Evolutionary conservation across 2,888 invertebrate species (phyloP), one percentile per base, ranked within the genome.

Genomic region (Melikaiella ostensackeni): DNA sequence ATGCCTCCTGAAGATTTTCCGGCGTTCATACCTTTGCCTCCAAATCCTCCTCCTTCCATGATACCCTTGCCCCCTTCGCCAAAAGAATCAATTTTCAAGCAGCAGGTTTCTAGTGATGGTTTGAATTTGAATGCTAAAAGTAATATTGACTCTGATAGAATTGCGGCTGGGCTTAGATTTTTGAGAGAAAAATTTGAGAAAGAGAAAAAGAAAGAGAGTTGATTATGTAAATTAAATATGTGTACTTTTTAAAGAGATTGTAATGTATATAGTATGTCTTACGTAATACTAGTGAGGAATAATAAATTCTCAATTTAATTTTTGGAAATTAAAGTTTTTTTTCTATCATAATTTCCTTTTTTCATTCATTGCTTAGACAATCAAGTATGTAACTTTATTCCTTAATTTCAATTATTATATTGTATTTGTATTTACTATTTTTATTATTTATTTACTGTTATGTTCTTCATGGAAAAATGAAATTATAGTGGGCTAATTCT

Each of bases 141-240:
- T 33, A 27, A 50, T 77, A 84, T 88, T 75, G 81, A 89, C 35
- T 83, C 86, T 64, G 83, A 86, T 21, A 86, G 77, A 16, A 88
- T 89, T 46, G 77, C 81, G 33, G 89, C 88, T 38, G 89, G 89
- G 24, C 82, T 89, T 6, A 88, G 84, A 77, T 90, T 85, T 79
- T 85, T 91, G 66, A 84, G 91, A 81, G 82, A 86, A 73, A 87
- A 88, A 76, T 90, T 89, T 77, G 91, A 91, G 21, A 59, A 16
- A 75, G 80, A 85, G 42, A 82, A 82, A 55, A 35, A 75, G 33
- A 63, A 50, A 80, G 35, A 16, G 16, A 42, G 42, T 16, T 42
- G 35, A 38, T 13, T 38, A 66, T 27, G 5, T 21, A 42, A 64
- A 42, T 64, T 42, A 64, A 66, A 64, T 2, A 64, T 64, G 38